phyloP scores from a whole-genome alignment of 2,888 invertebrate species.

The Drosophila formosana region DNA sequence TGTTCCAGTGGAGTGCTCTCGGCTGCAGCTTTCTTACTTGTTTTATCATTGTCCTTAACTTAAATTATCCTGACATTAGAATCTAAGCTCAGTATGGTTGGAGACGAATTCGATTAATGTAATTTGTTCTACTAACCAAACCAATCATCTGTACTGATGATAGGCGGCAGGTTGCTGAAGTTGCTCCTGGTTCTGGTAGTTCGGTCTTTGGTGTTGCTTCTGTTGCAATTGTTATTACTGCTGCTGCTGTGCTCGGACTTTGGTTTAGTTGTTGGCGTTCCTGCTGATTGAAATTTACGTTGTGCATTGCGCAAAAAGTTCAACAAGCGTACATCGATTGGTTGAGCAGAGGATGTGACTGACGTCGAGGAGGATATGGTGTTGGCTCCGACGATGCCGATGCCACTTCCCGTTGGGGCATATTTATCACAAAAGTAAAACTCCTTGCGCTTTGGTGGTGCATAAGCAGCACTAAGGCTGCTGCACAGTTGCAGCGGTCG shows the following conservation, averaged over 20 bases:
- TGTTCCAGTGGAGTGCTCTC: too few relatives aligned
- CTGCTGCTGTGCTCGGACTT: constrained; percentile 43
- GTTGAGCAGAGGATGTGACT: constrained; percentile 20
- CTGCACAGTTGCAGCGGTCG: constrained; percentile 67
- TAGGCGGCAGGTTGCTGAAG: constrained; percentile 44
- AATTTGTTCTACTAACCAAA: constrained; percentile 77
- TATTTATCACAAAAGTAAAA: constrained; percentile 76
- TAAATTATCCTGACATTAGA: too few relatives aligned
- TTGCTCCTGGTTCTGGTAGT: constrained; percentile 21
- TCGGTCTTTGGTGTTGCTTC: constrained; percentile 33
- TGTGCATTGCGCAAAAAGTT: constrained; percentile 78
- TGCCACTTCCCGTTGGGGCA: constrained; percentile 37
- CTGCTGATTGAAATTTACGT: constrained; percentile 70
- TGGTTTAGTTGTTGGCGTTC: constrained; percentile 38
- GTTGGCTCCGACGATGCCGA: neutral
- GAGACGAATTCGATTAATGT: neutral
- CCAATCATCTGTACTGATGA: constrained; percentile 77
- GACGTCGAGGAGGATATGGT: neutral
- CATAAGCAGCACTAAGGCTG: constrained; percentile 72
- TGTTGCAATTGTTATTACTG: constrained; percentile 46
- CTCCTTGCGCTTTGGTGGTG: constrained; percentile 63
- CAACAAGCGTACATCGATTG: constrained; percentile 74
- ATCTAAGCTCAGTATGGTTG: too few relatives aligned
- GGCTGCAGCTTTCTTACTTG: too few relatives aligned
- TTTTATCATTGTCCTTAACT: too few relatives aligned